Evolutionary conservation across 2,797 vertebrate species (phyloP).

Genomic region (Bradypodion pumilum): DNA sequence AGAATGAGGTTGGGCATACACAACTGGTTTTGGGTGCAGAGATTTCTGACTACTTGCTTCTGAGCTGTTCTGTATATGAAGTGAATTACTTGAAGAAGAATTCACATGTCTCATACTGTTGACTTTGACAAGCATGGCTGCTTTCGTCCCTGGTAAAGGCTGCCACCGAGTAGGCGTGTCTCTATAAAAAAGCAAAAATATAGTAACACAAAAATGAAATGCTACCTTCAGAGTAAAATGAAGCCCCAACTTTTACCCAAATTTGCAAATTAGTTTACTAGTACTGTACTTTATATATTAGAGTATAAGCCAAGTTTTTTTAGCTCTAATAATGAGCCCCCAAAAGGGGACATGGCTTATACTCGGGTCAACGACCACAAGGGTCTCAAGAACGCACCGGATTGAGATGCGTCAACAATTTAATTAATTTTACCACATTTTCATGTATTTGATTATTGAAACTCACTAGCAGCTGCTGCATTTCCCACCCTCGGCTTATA

Average conservation of each 20-base stretch:
- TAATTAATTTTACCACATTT: no score
- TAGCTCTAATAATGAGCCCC: no score
- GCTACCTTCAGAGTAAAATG: not conserved
- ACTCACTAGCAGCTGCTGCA: no score
- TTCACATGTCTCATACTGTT: constrained; percentile 80
- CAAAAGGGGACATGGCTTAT: no score
- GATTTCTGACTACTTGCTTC: constrained; percentile 73
- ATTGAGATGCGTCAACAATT: no score
- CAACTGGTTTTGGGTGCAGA: constrained; percentile 57
- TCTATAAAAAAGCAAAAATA: constrained; percentile 65
- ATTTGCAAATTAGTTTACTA: not conserved
- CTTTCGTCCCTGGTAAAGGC: constrained; percentile 86
- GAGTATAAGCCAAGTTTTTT: no score
- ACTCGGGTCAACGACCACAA: no score
- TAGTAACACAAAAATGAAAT: not conserved
- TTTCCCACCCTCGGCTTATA: no score
- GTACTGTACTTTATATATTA: no score
- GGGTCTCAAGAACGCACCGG: no score
- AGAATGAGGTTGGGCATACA: constrained; percentile 71
- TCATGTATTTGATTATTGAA: no score
- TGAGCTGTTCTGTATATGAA: constrained; percentile 67
- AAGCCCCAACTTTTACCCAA: not conserved
- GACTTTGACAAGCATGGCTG: constrained; percentile 90
- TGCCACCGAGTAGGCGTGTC: constrained; percentile 85
- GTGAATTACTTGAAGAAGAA: constrained; percentile 65